Percentiles rank a stretch among this genome's conserved stretches.
phyloP scores from a whole-genome alignment of 1,140 invertebrate genomes.

The Lepidurus apus region DNA sequence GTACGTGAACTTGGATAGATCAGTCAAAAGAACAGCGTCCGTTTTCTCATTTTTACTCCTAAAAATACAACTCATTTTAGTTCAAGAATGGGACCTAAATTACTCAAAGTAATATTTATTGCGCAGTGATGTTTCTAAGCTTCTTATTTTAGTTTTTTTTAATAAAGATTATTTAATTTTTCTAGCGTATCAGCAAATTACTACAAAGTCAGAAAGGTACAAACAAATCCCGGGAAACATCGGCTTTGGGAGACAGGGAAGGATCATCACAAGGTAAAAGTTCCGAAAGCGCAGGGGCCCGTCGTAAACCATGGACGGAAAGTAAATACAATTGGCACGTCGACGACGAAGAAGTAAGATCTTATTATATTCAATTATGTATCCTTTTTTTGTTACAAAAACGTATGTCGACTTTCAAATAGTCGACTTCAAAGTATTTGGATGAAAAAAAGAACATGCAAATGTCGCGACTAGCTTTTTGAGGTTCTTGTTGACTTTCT shows the following conservation, averaged over 20 bases:
- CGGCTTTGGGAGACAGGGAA: not conserved
- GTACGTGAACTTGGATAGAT: not conserved
- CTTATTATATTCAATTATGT: not conserved
- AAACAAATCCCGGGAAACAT: slow-evolving; percentile 22
- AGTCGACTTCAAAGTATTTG: not conserved
- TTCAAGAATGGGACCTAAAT: slow-evolving; percentile 23
- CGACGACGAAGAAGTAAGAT: slow-evolving; percentile 30
- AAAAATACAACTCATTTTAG: not conserved
- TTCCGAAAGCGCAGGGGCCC: not conserved
- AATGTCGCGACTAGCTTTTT: too few species aligned
- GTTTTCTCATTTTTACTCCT: not conserved
- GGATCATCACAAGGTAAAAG: slow-evolving; percentile 11
- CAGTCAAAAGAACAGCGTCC: not conserved
- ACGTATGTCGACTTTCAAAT: not conserved
- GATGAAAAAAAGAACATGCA: not conserved
- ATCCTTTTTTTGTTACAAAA: not conserved
- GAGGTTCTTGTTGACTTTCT: too few species aligned
- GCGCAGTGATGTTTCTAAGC: not conserved
- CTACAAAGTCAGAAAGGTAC: slow-evolving; percentile 23
- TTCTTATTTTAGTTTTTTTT: not conserved
- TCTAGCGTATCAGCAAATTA: slow-evolving; percentile 33
- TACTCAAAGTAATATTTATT: slow-evolving; percentile 23
- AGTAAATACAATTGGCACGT: slow-evolving; percentile 32
- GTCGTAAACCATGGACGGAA: slow-evolving; percentile 10
- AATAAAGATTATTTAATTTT: not conserved